Evolutionary conservation across 2,888 invertebrate genomes (phyloP).

Genomic region (Idaea straminata): DNA sequence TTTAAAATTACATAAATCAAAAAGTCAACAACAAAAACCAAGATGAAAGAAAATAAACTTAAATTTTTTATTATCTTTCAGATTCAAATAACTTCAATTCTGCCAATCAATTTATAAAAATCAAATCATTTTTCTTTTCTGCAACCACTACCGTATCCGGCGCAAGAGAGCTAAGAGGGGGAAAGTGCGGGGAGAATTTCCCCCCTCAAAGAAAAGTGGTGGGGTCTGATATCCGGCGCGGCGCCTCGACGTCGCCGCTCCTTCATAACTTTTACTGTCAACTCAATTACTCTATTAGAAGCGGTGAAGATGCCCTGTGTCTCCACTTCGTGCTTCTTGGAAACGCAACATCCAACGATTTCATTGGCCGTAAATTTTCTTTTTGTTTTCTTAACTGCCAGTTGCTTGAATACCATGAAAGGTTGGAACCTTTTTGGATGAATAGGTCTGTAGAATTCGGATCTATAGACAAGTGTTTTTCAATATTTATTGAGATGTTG

Average conservation of each 20-base stretch:
- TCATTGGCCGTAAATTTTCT: constrained; percentile 16
- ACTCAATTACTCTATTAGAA: constrained; percentile 68
- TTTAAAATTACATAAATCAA: no score
- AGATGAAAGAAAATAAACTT: no score
- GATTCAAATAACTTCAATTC: background rate
- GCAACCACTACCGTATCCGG: constrained; percentile 58
- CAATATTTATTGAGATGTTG: background rate
- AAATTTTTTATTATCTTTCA: background rate
- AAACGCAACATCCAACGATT: constrained; percentile 32
- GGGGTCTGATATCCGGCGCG: constrained; percentile 52
- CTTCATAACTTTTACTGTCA: constrained; percentile 75
- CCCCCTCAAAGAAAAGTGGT: constrained; percentile 42
- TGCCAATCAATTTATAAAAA: constrained; percentile 5
- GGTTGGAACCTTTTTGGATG: background rate
- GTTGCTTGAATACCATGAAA: background rate
- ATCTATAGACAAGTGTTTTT: background rate
- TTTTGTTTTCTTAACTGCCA: constrained; percentile 1
- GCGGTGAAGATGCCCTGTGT: constrained; percentile 35
- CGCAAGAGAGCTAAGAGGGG: constrained; percentile 34
- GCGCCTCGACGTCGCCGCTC: constrained; percentile 69
- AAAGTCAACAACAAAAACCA: background rate
- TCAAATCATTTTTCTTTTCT: constrained; percentile 34
- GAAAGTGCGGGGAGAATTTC: constrained; percentile 28
- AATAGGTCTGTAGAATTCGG: background rate
- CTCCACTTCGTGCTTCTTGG: constrained; percentile 7